Percentiles rank a stretch among this genome's conserved stretches.
These are phyloP conservation scores for Muscicapa striata DNA, from an alignment of 2,797 vertebrate genomes.

Conservation along the genomic window DNA sequence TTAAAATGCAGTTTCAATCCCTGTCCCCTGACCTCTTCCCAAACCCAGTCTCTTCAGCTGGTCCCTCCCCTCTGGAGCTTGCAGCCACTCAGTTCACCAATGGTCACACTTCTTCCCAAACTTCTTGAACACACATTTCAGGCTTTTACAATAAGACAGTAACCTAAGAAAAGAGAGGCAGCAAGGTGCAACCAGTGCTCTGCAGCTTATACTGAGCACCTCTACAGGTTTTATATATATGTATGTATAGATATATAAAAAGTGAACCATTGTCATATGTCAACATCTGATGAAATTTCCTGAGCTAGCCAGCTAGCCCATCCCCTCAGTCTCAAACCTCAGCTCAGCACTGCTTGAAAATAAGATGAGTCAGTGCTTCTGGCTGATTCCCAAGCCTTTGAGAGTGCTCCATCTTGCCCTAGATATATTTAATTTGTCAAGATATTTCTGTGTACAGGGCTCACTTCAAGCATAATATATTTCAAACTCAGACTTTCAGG, in stretches of 20 bases:
- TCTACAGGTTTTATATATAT: neutral
- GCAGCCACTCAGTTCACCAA: neutral
- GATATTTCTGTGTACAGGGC: neutral
- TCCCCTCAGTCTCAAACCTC: neutral
- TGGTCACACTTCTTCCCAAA: neutral
- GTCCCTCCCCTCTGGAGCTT: neutral
- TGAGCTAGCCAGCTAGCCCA: neutral
- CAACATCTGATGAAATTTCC: neutral
- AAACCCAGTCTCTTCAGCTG: neutral
- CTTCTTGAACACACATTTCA: neutral
- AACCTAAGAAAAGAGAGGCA: neutral
- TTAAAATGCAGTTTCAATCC: neutral
- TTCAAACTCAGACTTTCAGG: neutral
- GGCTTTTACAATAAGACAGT: neutral
- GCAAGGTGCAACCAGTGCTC: neutral
- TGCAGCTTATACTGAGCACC: neutral
- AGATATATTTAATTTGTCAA: constrained; percentile 9
- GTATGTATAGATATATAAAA: neutral
- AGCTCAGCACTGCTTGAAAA: neutral
- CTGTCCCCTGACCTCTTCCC: neutral
- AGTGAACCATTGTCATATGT: neutral
- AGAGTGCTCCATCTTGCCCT: neutral
- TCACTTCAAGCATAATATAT: neutral
- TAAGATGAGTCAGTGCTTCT: constrained; percentile 12
- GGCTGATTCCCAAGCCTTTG: constrained; percentile 26